These are phyloP conservation scores for Anniella stebbinsi DNA, from an alignment of 2,797 vertebrate genomes.

Conservation along the genomic window DNA sequence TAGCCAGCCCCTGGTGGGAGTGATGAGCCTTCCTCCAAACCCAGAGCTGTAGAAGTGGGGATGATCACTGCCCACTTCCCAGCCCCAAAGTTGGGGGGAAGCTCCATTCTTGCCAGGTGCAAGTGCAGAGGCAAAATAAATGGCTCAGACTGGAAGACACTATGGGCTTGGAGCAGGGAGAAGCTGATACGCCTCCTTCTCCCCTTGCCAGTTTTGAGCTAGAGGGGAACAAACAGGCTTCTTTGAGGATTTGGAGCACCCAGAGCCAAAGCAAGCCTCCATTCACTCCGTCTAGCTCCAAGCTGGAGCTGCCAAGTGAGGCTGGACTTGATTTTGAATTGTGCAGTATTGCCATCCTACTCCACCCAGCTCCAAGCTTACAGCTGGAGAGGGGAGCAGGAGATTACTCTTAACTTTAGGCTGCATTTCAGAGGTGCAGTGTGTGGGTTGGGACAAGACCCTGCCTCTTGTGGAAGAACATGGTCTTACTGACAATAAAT, in stretches of 20 bases:
- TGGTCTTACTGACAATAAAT: neutral
- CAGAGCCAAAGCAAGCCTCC: neutral
- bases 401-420: neutral
- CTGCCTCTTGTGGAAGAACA: neutral
- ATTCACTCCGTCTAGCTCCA: neutral
- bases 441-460: neutral
- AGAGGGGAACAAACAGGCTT: neutral
- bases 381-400: too few relatives aligned
- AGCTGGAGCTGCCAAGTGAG: neutral
- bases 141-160: neutral
- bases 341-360: neutral
- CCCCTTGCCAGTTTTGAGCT: neutral
- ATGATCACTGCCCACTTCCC: neutral
- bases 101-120: neutral
- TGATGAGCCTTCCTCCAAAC: neutral
- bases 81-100: neutral
- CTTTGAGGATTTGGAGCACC: neutral
- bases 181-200: neutral
- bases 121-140: neutral
- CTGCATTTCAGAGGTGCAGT: neutral
- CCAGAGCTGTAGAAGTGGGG: neutral
- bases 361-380: neutral
- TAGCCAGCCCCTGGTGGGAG: neutral
- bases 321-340: neutral
- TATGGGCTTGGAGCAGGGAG: neutral